Evolutionary conservation across 1,140 invertebrate genomes (phyloP), one percentile per base, ranked within the genome.

Genomic region (Vanessa tameamea): DNA sequence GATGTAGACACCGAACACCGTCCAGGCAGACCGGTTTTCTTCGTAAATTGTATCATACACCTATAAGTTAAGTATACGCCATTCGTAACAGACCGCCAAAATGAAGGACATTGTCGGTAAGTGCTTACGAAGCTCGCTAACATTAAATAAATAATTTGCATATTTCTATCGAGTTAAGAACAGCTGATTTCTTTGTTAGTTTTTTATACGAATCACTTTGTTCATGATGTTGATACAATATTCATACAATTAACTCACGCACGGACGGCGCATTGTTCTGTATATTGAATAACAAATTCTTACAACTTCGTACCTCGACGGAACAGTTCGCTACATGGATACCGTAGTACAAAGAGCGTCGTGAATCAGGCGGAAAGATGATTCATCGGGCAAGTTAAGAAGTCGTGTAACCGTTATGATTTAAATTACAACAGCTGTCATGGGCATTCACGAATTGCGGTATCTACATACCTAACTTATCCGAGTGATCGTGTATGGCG

Each of bases 341-440:
- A 37, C 47, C 26, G 68, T 66, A 71, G 47, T 64, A 70, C 68
- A 75, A 70, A 78, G 74, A 69, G 71, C 77, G 67, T 73, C 71
- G 81, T 88, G 88, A 89, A 87, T 89, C 86, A 84, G 82, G 85
- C 89, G 88, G 87, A 90, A 89, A 90, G 86, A 88, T 92, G 90
- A 92, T 82, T 92, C 90, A 92, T 81, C 80, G 80, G 70, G 75
- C 82, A 84, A 84, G 82, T 82, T 83, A 85, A 89, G 87, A 89
- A 87, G 76, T 57, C 50, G 16, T 57, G 20, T 82, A 88, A 90
- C 88, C 87, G 90, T 92, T 92, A 92, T 88, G 85, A 88, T 90
- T 90, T 88, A 87, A 90, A 90, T 89, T 86, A 86, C 81, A 83
- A 86, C 87, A 87, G 86, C 84, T 88, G 87, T 85, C 85, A 87